Evolutionary conservation across 1,140 invertebrate species (phyloP), one percentile per base, ranked within the genome.

Genomic region (Metopolophium dirhodum): DNA sequence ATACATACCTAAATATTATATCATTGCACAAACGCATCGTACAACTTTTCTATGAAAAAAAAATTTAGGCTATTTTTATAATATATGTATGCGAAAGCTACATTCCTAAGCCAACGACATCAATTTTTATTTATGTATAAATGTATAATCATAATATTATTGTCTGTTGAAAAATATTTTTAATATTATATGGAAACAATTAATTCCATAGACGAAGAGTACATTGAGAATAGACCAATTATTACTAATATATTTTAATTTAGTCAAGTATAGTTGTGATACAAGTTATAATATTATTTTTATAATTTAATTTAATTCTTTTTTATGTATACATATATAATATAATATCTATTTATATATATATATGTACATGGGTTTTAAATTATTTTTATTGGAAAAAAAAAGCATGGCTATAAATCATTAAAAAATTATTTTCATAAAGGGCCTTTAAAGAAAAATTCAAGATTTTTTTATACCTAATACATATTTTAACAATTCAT

Each of bases 181-280:
- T 51, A 92, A 54, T 93, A 54, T 93, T 51, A 35, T 93, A 83
- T 83, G 35, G 41, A 83, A 49, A 82, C 22, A 35, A 92, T 91
- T 83, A 35, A 92, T 91, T 83, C n/a, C 68, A 83, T 49, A 23
- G 41, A 83, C 45, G 2, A 91, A 83, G 35, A 92, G 35, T 92
- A 37, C 91, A 85, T 86, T 26, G 23, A 57, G 4, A 54, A 93
- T 85, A 93, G 90, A 82, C 49, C 23, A 93, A 92, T 91, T 47
- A 77, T 83, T 85, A 83, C 23, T 86, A 54, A 93, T 86, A 82
- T 83, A 83, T 54, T 85, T 57, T 37, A 92, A 92, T 54, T 93
- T 93, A 83, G 77, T 93, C 91, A 93, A 93, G 91, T 93, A 57
- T 93, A 93, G 91, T 93, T 93, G 91, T 93, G 91, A 93, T 93